Conservation (phyloP, 2,113 vertebrate genomes). For the Rhadina sibilatrix region DNA sequence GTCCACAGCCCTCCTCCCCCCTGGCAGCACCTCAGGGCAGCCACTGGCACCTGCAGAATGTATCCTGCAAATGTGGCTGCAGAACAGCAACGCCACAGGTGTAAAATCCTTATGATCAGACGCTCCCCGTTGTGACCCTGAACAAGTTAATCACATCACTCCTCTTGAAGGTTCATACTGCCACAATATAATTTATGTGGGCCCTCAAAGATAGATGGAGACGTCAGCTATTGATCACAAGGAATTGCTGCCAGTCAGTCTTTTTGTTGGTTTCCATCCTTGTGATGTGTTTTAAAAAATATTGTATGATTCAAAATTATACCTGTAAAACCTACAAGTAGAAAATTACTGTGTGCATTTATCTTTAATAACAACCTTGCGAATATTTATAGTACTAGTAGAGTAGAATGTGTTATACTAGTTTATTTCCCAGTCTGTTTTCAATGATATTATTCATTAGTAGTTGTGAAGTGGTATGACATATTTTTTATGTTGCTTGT, state of each 20-base stretch:
- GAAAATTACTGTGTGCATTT: constrained; percentile 67
- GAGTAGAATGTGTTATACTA: constrained; percentile 42
- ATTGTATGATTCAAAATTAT: constrained; percentile 56
- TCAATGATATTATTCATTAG: constrained; percentile 59
- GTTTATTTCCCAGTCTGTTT: constrained; percentile 57
- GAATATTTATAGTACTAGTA: constrained; percentile 51
- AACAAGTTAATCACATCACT: neutral
- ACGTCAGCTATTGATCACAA: neutral
- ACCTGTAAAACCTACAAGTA: constrained; percentile 57
- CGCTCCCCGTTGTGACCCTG: neutral
- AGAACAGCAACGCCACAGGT: neutral
- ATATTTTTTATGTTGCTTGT: constrained; percentile 58
- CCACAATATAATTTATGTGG: neutral
- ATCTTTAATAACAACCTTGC: constrained; percentile 65
- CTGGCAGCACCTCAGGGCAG: neutral
- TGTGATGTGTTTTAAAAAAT: constrained; percentile 53
- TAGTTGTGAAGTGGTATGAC: constrained; percentile 30
- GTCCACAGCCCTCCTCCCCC: neutral
- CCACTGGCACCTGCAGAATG: rapidly evolving
- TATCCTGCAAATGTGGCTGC: rapidly evolving
- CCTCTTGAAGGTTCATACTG: neutral
- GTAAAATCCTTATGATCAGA: neutral
- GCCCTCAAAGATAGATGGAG: constrained; percentile 11
- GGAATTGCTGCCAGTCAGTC: neutral
- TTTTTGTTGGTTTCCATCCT: constrained; percentile 19